Percentiles rank a stretch among this genome's conserved stretches.
Conservation (phyloP, 2,797 vertebrate species). For the Aplochiton taeniatus region DNA sequence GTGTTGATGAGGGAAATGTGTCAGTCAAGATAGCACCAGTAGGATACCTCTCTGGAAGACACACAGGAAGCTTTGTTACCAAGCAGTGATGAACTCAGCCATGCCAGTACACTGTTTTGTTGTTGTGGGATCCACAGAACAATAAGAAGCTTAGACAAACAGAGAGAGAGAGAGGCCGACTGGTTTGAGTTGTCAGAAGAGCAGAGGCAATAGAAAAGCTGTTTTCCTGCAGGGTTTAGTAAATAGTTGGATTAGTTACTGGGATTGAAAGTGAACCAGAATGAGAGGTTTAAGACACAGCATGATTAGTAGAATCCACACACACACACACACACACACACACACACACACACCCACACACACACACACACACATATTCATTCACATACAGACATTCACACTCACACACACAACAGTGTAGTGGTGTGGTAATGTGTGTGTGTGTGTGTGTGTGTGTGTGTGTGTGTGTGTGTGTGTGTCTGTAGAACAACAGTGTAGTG, state of each 20-base stretch:
- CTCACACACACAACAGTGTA: no score
- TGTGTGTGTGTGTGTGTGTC: neutral
- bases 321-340: neutral
- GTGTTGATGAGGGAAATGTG: slow-evolving; percentile 5
- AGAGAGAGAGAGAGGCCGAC: neutral
- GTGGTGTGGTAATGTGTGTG: neutral
- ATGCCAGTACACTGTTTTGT: no score
- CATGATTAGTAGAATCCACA: neutral
- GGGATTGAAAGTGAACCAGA: neutral
- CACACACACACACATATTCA: slow-evolving; percentile 5
- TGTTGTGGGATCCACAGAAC: no score
- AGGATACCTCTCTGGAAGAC: slow-evolving; percentile 20
- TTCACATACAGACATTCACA: neutral
- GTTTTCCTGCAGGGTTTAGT: neutral
- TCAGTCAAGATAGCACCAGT: neutral
- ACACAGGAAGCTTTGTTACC: slow-evolving; percentile 49
- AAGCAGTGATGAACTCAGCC: neutral
- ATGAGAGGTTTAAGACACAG: no score
- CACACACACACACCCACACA: slow-evolving; percentile 9
- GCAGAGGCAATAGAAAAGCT: neutral
- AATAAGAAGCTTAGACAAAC: neutral
- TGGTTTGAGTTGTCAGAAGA: neutral
- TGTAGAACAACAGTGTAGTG: neutral
- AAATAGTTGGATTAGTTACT: neutral
- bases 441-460: neutral